phyloP scores from a whole-genome alignment of 2,888 invertebrate genomes.

The Plagodis pulveraria region DNA sequence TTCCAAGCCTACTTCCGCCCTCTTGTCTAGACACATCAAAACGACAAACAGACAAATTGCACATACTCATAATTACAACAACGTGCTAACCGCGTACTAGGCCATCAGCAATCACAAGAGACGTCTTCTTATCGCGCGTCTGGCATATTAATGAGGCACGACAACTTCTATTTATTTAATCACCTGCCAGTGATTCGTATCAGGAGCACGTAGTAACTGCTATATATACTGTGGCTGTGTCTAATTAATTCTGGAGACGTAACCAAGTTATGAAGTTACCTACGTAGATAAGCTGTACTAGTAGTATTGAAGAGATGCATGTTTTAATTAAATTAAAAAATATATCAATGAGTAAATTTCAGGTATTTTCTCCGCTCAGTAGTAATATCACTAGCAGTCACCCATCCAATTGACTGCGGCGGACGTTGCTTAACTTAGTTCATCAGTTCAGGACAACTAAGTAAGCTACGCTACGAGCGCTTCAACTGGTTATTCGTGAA shows the following conservation, averaged over 20 bases:
- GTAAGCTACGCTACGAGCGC: too few species aligned
- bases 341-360: too few species aligned
- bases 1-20: not conserved
- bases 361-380: too few species aligned
- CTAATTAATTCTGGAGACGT: slow-evolving; percentile 76
- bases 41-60: slow-evolving; percentile 63
- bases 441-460: too few species aligned
- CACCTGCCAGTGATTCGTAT: slow-evolving; percentile 78
- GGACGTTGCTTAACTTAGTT: too few species aligned
- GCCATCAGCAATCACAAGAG: slow-evolving; percentile 66
- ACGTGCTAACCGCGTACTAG: slow-evolving; percentile 72
- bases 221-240: slow-evolving; percentile 41
- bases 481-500: not conserved
- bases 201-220: slow-evolving; percentile 42
- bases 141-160: slow-evolving; percentile 81
- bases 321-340: too few species aligned
- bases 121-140: slow-evolving; percentile 72
- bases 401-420: too few species aligned
- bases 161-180: slow-evolving; percentile 81
- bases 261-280: slow-evolving; percentile 45
- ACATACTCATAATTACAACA: slow-evolving; percentile 63
- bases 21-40: slow-evolving; percentile 6
- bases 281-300: not conserved
- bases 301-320: too few species aligned
- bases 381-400: too few species aligned